These are phyloP conservation scores for Galaxias olidus DNA, from an alignment of 2,797 vertebrate genomes.

Conservation along the genomic window DNA sequence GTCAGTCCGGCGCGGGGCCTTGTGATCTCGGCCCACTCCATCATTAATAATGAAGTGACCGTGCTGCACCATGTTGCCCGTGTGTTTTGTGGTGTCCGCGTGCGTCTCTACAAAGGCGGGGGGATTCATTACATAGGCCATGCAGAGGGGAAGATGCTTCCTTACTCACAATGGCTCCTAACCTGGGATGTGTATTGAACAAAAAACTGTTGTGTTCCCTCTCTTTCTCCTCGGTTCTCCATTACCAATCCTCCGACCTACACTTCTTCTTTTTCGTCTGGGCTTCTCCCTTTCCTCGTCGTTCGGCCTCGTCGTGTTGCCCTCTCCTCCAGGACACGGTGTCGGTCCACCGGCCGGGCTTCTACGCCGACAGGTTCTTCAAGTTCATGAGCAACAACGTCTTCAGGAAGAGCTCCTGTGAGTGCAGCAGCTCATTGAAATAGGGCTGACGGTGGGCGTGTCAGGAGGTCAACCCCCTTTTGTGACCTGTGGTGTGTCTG, in stretches of 20 bases:
- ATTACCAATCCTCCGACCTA: not conserved
- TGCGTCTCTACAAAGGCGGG: conserved; percentile 11
- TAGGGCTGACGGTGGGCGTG: too few species aligned
- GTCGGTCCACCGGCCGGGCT: conserved; percentile 95
- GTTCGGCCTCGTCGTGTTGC: not conserved
- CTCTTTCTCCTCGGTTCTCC: not conserved
- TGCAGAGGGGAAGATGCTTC: not conserved
- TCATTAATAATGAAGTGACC: conserved; percentile 59
- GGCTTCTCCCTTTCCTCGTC: not conserved
- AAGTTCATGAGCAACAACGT: conserved; percentile 96
- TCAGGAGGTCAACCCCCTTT: too few species aligned
- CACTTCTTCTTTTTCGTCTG: not conserved
- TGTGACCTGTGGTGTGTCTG: too few species aligned
- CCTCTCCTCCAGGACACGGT: conserved; percentile 86
- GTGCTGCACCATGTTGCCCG: conserved; percentile 14
- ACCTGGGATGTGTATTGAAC: not conserved
- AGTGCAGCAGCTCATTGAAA: conserved; percentile 58
- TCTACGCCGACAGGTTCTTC: conserved; percentile 97
- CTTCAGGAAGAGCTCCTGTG: conserved; percentile 95
- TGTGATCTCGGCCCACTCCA: conserved; percentile 40
- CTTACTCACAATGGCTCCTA: not conserved
- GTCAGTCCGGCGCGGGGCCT: conserved; percentile 49
- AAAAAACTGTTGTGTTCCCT: not conserved
- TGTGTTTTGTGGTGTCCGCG: conserved; percentile 14
- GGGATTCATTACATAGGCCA: not conserved